phyloP scores from a whole-genome alignment of 2,797 vertebrate species.

The Australoheros facetus region DNA sequence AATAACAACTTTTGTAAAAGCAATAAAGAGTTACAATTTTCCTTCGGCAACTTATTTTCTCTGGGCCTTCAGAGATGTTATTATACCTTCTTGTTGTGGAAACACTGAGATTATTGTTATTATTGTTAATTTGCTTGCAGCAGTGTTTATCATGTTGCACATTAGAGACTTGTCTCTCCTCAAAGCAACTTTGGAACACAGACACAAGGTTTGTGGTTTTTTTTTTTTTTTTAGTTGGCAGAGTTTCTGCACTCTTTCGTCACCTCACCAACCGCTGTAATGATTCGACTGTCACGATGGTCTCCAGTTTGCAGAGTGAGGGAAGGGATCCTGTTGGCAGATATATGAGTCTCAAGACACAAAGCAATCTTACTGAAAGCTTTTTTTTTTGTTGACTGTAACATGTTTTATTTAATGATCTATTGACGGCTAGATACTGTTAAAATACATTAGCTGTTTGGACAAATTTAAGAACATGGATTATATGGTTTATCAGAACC shows the following conservation, averaged over 20 bases:
- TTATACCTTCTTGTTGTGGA: conserved; percentile 5
- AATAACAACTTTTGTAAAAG: neutral
- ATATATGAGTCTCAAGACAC: conserved; percentile 9
- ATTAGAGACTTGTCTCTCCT: conserved; percentile 24
- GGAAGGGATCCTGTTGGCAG: conserved; percentile 7
- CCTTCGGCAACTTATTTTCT: conserved; percentile 2
- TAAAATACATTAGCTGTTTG: neutral
- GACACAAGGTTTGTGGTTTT: conserved; percentile 35
- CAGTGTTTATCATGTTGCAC: conserved; percentile 2
- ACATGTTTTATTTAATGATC: conserved; percentile 8
- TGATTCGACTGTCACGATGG: conserved; percentile 29
- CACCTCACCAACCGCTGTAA: conserved; percentile 47
- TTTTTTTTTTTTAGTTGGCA: conserved; percentile 28
- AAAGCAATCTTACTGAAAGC: conserved; percentile 15
- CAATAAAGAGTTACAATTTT: neutral
- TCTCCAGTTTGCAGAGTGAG: conserved; percentile 18
- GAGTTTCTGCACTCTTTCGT: conserved; percentile 28
- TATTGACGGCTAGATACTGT: neutral
- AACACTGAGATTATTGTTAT: conserved; percentile 20
- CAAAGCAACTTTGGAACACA: conserved; percentile 12
- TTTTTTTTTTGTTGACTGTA: conserved; percentile 10
- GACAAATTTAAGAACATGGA: neutral
- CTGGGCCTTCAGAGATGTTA: neutral
- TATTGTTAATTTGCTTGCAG: conserved; percentile 26
- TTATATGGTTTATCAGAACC: neutral